Percentiles rank a stretch among this genome's conserved stretches.
Conservation (phyloP, 2,888 invertebrate genomes). For the Aphidius colemani region DNA sequence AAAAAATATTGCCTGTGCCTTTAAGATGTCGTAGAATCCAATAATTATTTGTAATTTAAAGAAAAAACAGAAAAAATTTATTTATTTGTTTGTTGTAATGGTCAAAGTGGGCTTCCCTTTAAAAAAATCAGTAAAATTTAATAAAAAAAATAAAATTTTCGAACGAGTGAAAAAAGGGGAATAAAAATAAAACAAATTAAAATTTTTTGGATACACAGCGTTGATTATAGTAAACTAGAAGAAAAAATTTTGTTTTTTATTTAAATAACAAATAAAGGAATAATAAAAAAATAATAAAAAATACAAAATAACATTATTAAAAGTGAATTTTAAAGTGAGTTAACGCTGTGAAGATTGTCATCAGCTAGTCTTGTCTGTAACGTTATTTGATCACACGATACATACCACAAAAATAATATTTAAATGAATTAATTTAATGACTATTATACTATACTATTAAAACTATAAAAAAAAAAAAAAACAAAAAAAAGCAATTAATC, state of each 20-base stretch:
- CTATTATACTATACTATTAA: slow-evolving; percentile 57
- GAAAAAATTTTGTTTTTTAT: slow-evolving; percentile 43
- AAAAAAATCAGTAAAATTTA: slow-evolving; percentile 15
- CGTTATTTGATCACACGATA: slow-evolving; percentile 57
- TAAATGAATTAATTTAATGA: slow-evolving; percentile 58
- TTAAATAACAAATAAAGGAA: slow-evolving; percentile 36
- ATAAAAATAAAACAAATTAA: slow-evolving; percentile 27
- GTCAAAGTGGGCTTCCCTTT: slow-evolving; percentile 50
- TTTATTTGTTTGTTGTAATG: slow-evolving; percentile 42
- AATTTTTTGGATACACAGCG: slow-evolving; percentile 20
- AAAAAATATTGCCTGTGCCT: slow-evolving; percentile 55
- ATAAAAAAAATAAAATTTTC: slow-evolving; percentile 32
- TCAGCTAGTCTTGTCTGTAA: slow-evolving; percentile 58
- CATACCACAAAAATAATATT: slow-evolving; percentile 56
- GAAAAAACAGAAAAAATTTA: slow-evolving; percentile 21
- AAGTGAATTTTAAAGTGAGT: slow-evolving; percentile 40
- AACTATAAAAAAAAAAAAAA: slow-evolving; percentile 49
- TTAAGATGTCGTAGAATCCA: slow-evolving; percentile 43
- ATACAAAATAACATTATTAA: slow-evolving; percentile 31
- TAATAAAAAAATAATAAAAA: slow-evolving; percentile 24
- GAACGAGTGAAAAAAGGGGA: slow-evolving; percentile 3
- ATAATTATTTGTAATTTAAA: slow-evolving; percentile 35
- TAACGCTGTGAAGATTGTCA: slow-evolving; percentile 55
- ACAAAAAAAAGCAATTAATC: slow-evolving; percentile 5
- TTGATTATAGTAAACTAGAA: slow-evolving; percentile 37